phyloP scores from a whole-genome alignment of 2,888 invertebrate species.

The Melipona bicolor region DNA sequence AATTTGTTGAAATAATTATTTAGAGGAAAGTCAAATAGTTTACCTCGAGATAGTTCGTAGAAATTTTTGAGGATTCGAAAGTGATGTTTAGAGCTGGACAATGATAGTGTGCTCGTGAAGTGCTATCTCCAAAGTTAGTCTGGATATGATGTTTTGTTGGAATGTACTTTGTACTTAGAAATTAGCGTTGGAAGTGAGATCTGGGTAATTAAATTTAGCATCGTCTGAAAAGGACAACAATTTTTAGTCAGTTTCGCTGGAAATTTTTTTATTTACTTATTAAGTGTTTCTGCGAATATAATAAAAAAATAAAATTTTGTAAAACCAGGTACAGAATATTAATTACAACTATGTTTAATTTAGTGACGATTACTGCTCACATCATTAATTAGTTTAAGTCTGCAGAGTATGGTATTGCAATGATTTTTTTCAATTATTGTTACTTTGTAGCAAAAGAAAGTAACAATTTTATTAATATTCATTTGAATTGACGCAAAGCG shows the following conservation, averaged over 20 bases:
- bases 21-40: not conserved
- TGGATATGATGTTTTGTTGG: not conserved
- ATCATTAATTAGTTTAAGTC: not conserved
- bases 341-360: not conserved
- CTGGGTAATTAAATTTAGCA: not conserved
- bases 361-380: no score
- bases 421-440: no score
- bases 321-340: not conserved
- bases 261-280: not conserved
- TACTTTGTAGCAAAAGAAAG: not conserved
- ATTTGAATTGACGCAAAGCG: not conserved
- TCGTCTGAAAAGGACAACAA: not conserved
- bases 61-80: not conserved
- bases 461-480: not conserved
- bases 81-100: not conserved
- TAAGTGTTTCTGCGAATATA: not conserved
- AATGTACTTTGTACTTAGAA: not conserved
- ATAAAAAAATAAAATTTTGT: not conserved
- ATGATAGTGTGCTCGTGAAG: not conserved
- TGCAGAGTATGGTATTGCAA: no score
- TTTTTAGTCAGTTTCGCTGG: not conserved
- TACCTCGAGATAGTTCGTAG: not conserved
- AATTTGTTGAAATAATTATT: not conserved
- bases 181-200: not conserved
- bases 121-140: not conserved